Conservation (phyloP, 64 coral and sea anemone species). For the Actinia equina region DNA sequence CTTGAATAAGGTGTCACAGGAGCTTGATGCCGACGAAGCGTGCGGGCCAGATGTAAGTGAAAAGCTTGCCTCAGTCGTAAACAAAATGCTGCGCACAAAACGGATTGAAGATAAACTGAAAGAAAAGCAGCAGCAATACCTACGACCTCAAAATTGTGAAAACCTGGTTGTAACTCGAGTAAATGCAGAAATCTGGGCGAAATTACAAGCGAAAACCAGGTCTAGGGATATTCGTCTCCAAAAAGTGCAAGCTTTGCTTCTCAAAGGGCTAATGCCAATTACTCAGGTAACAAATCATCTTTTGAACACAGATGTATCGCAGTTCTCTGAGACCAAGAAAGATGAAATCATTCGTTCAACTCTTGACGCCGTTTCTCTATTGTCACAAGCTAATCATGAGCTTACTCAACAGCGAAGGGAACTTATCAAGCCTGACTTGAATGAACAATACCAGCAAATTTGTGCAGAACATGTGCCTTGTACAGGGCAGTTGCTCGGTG, state of each 20-base stretch:
- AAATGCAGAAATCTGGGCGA: constrained; percentile 44
- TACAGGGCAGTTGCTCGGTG: constrained; percentile 38
- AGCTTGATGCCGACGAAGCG: constrained; percentile 20
- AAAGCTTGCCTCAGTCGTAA: constrained; percentile 30
- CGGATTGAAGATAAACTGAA: constrained; percentile 33
- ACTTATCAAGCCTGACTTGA: constrained; percentile 34
- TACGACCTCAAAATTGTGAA: constrained; percentile 37
- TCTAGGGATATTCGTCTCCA: constrained; percentile 25
- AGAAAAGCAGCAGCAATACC: constrained; percentile 17
- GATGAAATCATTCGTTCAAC: constrained; percentile 7
- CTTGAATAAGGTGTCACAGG: neutral
- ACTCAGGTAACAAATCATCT: constrained; percentile 33
- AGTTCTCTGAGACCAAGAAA: constrained; percentile 1
- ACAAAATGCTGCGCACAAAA: constrained; percentile 36
- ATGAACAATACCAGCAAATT: constrained; percentile 42
- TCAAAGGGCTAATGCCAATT: constrained; percentile 31
- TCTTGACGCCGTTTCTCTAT: constrained; percentile 2
- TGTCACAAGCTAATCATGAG: constrained; percentile 35
- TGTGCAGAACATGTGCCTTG: constrained; percentile 34
- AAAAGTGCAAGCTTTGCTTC: constrained; percentile 30
- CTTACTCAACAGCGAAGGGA: constrained; percentile 38
- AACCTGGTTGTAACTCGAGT: constrained; percentile 19
- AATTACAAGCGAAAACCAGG: constrained; percentile 38
- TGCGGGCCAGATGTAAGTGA: constrained; percentile 14
- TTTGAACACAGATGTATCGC: neutral